Evolutionary conservation across 2,113 vertebrate species (phyloP), one percentile per base, ranked within the genome.

Genomic region (Gymnocephalus cernua): DNA sequence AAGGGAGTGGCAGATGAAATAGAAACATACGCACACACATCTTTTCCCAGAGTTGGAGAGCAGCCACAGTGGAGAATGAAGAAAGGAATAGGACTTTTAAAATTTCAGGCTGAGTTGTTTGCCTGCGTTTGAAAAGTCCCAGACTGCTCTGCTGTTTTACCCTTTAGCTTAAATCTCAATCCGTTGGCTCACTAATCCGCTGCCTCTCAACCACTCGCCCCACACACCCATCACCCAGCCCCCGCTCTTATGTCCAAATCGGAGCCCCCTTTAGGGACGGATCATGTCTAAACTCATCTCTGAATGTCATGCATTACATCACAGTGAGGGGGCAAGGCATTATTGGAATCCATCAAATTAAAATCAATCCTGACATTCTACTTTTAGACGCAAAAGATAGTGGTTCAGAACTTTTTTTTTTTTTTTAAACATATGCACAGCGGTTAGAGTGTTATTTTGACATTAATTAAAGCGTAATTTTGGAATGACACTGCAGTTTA

Each of bases 121-220:
- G 41, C 57, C 74, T 32, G 12, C 1, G 16, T 45, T 70, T 79
- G 21, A 70, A 68, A 78, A 70, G 77, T 63, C 65, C 51, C 29
- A 0, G 19, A 23, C 19, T 14, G 38, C 71, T 62, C 5, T 14
- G 10, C 32, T 53, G 16, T 74, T 79, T 87, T 79, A 27, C 76
- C 67, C 63, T 79, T 84, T 77, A 79, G 63, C 73, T 83, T 41
- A 41, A 69, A 77, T 72, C 57, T 79, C 58, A 59, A 15, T 82
- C 25, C 41, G 16, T 18, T 67, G 16, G 47, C 57, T 73, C 25
- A 29, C 48, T 51, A 66, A 83, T 79, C 75, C 29, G 7, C 58
- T 25, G 38, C 47, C 58, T 41, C 21, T 41, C 32, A 32, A 32
- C 32, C 32, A 6, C 27, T 7, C 23, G 19, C 15, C 29, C 23